Conservation (phyloP, 2,888 invertebrate species). For the Oligia latruncula region DNA sequence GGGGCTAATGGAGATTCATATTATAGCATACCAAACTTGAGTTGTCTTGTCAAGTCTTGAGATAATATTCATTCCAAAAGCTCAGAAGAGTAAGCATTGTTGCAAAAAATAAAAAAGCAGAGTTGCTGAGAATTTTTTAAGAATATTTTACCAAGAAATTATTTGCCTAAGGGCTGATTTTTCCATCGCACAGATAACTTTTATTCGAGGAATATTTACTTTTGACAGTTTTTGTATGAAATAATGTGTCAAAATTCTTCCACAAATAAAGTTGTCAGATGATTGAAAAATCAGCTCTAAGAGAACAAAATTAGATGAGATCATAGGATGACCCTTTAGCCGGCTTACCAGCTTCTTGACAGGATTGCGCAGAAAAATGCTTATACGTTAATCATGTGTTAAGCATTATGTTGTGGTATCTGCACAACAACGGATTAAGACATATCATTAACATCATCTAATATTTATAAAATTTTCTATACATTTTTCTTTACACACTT, state of each 20-base stretch:
- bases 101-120: not conserved
- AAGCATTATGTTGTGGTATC: not conserved
- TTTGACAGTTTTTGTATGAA: too few species aligned
- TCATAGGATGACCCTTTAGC: too few species aligned
- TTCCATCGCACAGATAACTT: too few species aligned
- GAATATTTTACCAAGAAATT: not conserved
- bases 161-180: not conserved
- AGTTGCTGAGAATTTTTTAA: not conserved
- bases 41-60: not conserved
- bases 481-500: not conserved
- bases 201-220: too few species aligned
- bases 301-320: not conserved
- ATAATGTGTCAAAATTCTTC: too few species aligned
- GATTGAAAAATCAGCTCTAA: not conserved
- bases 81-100: not conserved
- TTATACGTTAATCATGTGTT: not conserved
- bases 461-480: slow-evolving; percentile 6
- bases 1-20: not conserved
- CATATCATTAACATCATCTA: slow-evolving; percentile 4
- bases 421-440: not conserved
- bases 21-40: not conserved
- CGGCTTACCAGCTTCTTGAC: not conserved
- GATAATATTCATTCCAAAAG: not conserved
- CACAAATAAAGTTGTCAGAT: too few species aligned
- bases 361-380: not conserved